Conservation (phyloP, 2,888 invertebrate species). For the Leptinotarsa rubiginosa region DNA sequence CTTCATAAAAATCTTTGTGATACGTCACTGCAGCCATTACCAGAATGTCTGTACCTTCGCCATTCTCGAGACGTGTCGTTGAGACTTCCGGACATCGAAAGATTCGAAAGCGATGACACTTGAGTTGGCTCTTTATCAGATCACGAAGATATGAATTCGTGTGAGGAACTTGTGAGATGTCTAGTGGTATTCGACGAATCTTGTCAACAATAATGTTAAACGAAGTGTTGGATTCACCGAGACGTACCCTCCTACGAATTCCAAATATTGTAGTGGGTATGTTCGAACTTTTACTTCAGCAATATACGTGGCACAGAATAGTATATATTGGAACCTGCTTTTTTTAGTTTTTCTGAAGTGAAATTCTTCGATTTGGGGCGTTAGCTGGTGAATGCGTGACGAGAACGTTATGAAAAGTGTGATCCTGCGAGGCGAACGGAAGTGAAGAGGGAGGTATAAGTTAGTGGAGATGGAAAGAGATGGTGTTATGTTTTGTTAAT, state of each 20-base stretch:
- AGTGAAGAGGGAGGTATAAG: no score
- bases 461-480: no score
- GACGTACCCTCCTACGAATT: neutral
- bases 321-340: no score
- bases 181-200: constrained; percentile 7
- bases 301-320: no score
- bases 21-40: neutral
- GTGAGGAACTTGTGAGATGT: constrained; percentile 6
- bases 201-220: constrained; percentile 7
- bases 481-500: no score
- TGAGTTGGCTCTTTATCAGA: constrained; percentile 26
- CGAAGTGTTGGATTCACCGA: neutral
- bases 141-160: constrained; percentile 14
- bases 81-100: constrained; percentile 28
- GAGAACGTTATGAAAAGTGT: no score
- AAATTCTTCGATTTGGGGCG: no score
- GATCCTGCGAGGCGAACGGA: no score
- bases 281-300: no score
- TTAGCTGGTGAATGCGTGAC: no score
- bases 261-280: no score
- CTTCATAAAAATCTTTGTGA: neutral
- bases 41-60: constrained; percentile 4
- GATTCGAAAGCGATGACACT: constrained; percentile 39
- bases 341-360: no score
- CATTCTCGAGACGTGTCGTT: constrained; percentile 27